These are phyloP conservation scores for Labeo catla DNA, from an alignment of 2,113 vertebrate species.

Conservation along the genomic window DNA sequence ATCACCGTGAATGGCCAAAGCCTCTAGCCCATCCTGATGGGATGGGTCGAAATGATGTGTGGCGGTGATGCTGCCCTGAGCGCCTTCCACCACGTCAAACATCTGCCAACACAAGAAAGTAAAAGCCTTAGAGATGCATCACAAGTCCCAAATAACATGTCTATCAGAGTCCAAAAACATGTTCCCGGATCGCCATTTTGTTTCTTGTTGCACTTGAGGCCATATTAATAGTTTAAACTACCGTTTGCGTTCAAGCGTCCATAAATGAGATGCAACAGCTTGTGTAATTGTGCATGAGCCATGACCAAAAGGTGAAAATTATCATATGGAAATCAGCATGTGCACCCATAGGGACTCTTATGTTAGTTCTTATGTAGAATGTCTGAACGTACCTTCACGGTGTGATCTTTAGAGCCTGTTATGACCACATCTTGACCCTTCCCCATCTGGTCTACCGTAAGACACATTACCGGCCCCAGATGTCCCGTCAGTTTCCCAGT, in stretches of 20 bases:
- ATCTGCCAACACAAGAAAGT: constrained; percentile 75
- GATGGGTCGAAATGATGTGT: constrained; percentile 88
- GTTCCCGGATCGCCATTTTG: not conserved
- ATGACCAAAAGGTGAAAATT: constrained; percentile 43
- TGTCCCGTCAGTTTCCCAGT: constrained; percentile 96
- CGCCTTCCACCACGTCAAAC: constrained; percentile 93
- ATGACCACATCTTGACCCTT: constrained; percentile 92
- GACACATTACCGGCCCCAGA: constrained; percentile 91
- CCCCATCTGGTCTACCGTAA: constrained; percentile 86
- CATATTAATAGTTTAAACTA: constrained; percentile 33
- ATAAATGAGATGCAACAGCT: constrained; percentile 15
- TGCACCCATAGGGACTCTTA: not conserved
- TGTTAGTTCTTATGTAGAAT: not conserved
- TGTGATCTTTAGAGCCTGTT: constrained; percentile 97
- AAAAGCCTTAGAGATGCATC: constrained; percentile 20
- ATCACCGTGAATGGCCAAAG: constrained; percentile 83
- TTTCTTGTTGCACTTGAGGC: constrained; percentile 17
- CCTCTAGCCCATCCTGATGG: constrained; percentile 92
- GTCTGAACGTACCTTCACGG: constrained; percentile 83
- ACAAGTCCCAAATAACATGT: not conserved
- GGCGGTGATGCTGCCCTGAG: constrained; percentile 87
- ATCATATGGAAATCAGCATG: constrained; percentile 29
- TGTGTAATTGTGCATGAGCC: constrained; percentile 31
- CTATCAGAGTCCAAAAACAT: constrained; percentile 9
- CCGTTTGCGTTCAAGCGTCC: constrained; percentile 31